phyloP scores from a whole-genome alignment of 2,113 vertebrate genomes.

The Xyrauchen texanus region DNA sequence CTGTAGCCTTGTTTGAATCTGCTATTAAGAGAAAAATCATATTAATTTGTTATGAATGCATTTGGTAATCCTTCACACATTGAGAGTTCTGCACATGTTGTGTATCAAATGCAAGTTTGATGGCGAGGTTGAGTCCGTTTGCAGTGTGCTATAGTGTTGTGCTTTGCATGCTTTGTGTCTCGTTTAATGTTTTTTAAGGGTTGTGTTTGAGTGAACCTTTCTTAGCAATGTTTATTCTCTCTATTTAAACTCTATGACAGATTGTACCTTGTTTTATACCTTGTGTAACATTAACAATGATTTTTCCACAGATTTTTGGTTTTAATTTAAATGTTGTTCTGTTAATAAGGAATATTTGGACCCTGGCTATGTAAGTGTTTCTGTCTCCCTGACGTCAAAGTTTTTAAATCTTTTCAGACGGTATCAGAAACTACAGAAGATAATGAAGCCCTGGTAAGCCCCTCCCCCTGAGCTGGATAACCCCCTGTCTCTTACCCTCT shows the following conservation, averaged over 20 bases:
- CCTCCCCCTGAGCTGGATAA: slow-evolving; percentile 62
- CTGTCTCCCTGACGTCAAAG: slow-evolving; percentile 76
- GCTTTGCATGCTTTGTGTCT: slow-evolving; percentile 61
- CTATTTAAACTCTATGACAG: background rate
- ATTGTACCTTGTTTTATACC: background rate
- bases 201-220: background rate
- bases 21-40: background rate
- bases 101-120: background rate
- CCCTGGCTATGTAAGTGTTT: slow-evolving; percentile 45
- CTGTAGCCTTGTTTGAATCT: too few species aligned
- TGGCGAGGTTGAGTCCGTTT: background rate
- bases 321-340: background rate
- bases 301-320: background rate
- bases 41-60: background rate
- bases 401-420: slow-evolving; percentile 95
- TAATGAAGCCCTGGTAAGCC: slow-evolving; percentile 99
- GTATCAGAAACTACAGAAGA: slow-evolving; percentile 99
- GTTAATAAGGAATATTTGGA: slow-evolving; percentile 35
- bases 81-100: background rate
- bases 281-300: background rate
- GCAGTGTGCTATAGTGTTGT: slow-evolving; percentile 43
- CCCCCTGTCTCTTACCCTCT: slow-evolving; percentile 67
- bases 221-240: background rate
- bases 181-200: background rate
- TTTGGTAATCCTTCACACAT: background rate